Evolutionary conservation across 2,888 invertebrate genomes (phyloP), one percentile per base, ranked within the genome.

Genomic region (Agrochola macilenta): DNA sequence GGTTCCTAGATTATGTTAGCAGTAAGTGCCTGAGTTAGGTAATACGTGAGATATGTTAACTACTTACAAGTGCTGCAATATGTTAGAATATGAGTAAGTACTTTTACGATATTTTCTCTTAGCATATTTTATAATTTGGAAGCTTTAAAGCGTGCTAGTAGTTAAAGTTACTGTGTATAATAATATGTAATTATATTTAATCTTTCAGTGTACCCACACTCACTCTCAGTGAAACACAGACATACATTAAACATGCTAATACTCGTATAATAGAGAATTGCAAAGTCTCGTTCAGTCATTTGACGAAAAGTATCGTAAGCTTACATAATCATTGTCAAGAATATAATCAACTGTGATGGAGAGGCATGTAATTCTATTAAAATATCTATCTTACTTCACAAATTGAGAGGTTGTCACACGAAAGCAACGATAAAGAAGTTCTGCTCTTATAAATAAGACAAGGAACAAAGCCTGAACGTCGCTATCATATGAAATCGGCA

Each of bases 341-440:
- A 30, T 46, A 26, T 52, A 72, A 76, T 85, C 61, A 76, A 70
- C 39, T 54, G 49, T 74, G 83, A 74, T 71, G 35, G 66, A 86
- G 46, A 35, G 68, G 49, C 86, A n/a, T 70, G 70, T 60, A 17
- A 74, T 78, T 68, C 73, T 57, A 64, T 78, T 83, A 64, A 52
- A 82, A 78, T 83, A 71, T 82, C 68, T 78, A 71, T 69, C 43
- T 78, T 74, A 72, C 78, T 82, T 57, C 43, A 70, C 60, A 68
- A 57, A 85, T 74, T 77, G 66, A 39, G 61, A 81, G 43, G 7
- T 52, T 14, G 57, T 11, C 30, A 49, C 66, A 3, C 4, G 3
- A n/a, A 5, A 30, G 0, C 26, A 14, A n/a, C 4, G 7, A 12
- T 0, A 23, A 49, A 73, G 54, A 82, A 82, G 77, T 57, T 14